Evolutionary conservation across 2,797 vertebrate species (phyloP), one percentile per base, ranked within the genome.

Genomic region (Gymnoscopelus braueri): DNA sequence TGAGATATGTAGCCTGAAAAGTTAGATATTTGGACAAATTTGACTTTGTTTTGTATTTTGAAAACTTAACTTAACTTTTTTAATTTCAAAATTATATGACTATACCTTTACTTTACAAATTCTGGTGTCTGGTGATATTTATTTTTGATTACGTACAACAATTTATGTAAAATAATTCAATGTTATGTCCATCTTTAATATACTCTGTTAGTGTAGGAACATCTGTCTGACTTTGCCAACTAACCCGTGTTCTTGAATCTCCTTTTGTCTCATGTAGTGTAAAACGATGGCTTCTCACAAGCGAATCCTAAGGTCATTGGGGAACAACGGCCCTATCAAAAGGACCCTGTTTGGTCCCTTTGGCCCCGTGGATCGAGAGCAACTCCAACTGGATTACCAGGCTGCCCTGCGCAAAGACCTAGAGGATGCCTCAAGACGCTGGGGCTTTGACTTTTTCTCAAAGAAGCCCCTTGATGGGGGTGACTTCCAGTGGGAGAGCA

Each of bases 291-390:
- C 92, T 0, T 56, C 87, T 72, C 80, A 74, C 0, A 85, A 89
- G 53, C 77, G 60, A 12, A 73, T 86, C 23, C 79, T 77, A 60
- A 86, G 69, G 3, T 0, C 57, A n/a, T 81, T 84, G 0, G 79
- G 86, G 19, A 93, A 90, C 11, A 93, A 90, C 10, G 89, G 90
- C 63, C 91, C 84, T 1, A 75, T 84, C 0, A 93, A 94, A 60
- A 90, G 95, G 44, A 94, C 75, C 78, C 95, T 99, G 70, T 99
- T 99, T 0, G 97, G 97, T 14, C 94, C 94, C 0, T 99, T 99
- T 0, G 97, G 97, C 14, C 94, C 94, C 0, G 92, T 97, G 12
- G 96, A 98, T 88, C 87, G 91, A 0, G 88, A 95, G 5, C 93
- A 96, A 87, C 89, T 99, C 63, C 90, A 87, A 69, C 72, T 24